Evolutionary conservation across 2,797 vertebrate species (phyloP).

Genomic region (Eutrigla gurnardus): DNA sequence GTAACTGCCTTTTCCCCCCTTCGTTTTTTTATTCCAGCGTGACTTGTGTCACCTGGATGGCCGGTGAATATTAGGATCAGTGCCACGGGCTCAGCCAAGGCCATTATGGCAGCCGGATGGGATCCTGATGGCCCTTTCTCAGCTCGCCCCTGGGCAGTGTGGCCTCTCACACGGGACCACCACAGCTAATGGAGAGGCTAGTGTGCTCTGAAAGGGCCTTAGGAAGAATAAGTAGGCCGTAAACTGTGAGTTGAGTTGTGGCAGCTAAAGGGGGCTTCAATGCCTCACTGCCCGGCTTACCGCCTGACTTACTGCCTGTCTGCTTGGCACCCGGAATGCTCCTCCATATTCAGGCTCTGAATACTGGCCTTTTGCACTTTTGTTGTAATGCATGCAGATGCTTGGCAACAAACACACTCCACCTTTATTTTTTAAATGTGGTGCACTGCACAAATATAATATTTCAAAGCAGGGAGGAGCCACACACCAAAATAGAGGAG

Average conservation of each 20-base stretch:
- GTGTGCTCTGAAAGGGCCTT: conserved; percentile 70
- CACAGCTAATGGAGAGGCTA: conserved; percentile 80
- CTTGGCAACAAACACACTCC: conserved; percentile 73
- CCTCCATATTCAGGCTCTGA: conserved; percentile 71
- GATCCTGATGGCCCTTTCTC: conserved; percentile 77
- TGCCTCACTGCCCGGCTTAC: conserved; percentile 74
- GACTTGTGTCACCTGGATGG: conserved; percentile 73
- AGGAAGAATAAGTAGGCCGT: conserved; percentile 81
- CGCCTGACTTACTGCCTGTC: conserved; percentile 76
- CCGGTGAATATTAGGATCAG: conserved; percentile 77
- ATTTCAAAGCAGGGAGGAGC: conserved; percentile 71
- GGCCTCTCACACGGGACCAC: conserved; percentile 76
- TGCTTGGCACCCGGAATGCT: conserved; percentile 70
- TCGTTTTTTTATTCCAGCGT: conserved; percentile 50
- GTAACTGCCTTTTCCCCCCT: conserved; percentile 53
- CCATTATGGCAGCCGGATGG: conserved; percentile 79
- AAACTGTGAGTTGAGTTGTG: conserved; percentile 80
- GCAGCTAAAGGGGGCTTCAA: conserved; percentile 77
- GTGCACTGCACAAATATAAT: conserved; percentile 71
- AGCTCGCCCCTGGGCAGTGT: conserved; percentile 70
- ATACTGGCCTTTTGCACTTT: conserved; percentile 77
- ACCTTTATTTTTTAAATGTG: conserved; percentile 61
- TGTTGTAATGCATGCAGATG: conserved; percentile 76
- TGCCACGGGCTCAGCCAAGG: conserved; percentile 74
- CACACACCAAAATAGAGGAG: conserved; percentile 64